Evolutionary conservation across 1,140 invertebrate genomes (phyloP).

Genomic region (Drosophila guanche): DNA sequence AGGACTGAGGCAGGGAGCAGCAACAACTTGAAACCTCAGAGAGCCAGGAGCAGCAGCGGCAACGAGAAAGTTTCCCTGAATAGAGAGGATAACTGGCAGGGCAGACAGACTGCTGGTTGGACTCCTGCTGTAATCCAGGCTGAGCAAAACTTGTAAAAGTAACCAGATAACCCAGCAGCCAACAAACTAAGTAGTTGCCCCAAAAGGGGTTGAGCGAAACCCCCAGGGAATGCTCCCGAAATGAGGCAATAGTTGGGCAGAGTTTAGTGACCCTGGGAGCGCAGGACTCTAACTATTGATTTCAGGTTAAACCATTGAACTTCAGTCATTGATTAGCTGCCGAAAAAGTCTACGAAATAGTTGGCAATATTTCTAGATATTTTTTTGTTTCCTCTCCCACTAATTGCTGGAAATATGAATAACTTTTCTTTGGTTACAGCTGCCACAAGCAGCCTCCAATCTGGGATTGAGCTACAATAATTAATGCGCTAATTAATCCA

Average conservation of each 20-base stretch:
- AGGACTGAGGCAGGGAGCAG: slow-evolving; percentile 19
- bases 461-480: slow-evolving; percentile 46
- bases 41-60: background rate
- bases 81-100: slow-evolving; percentile 40
- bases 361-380: too few relatives aligned
- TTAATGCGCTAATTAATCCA: slow-evolving; percentile 73
- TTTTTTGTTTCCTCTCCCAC: background rate
- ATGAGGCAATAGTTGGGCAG: background rate
- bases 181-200: slow-evolving; percentile 48
- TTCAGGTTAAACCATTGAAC: slow-evolving; percentile 1
- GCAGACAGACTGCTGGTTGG: slow-evolving; percentile 8
- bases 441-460: slow-evolving; percentile 32
- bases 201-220: slow-evolving; percentile 1
- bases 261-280: slow-evolving; percentile 16
- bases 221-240: slow-evolving; percentile 7
- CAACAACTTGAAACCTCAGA: slow-evolving; percentile 19
- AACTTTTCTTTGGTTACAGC: slow-evolving; percentile 9
- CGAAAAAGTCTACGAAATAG: background rate
- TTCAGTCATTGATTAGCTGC: background rate
- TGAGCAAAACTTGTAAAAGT: slow-evolving; percentile 72
- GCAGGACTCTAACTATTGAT: background rate
- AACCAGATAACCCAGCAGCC: slow-evolving; percentile 67
- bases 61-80: slow-evolving; percentile 66
- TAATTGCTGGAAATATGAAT: slow-evolving; percentile 48
- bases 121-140: slow-evolving; percentile 53